These are phyloP conservation scores for Arctopsyche grandis DNA, from an alignment of 1,140 invertebrate genomes.

Conservation along the genomic window DNA sequence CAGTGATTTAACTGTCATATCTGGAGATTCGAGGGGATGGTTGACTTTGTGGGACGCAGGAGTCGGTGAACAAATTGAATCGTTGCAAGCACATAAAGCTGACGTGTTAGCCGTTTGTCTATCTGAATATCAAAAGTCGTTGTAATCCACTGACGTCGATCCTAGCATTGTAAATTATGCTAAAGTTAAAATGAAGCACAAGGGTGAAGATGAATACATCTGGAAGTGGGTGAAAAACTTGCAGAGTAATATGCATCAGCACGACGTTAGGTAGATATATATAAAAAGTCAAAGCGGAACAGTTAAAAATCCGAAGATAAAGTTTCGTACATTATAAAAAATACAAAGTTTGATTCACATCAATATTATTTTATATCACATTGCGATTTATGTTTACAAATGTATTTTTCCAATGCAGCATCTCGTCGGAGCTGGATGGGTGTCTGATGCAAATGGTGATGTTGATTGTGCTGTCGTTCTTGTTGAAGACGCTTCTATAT, in stretches of 20 bases:
- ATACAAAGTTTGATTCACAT: constrained; percentile 37
- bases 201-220: constrained; percentile 62
- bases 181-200: constrained; percentile 69
- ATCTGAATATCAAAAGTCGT: constrained; percentile 74
- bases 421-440: constrained; percentile 48
- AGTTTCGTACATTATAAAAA: constrained; percentile 39
- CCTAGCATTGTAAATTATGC: constrained; percentile 78
- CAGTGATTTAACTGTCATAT: constrained; percentile 85
- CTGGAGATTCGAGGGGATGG: constrained; percentile 88
- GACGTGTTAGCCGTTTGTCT: constrained; percentile 81
- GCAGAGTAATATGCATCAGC: constrained; percentile 80
- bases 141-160: constrained; percentile 86
- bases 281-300: constrained; percentile 56
- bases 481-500: constrained; percentile 45
- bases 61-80: constrained; percentile 79
- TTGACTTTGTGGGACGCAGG: constrained; percentile 89
- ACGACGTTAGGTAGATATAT: constrained; percentile 82
- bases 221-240: constrained; percentile 82
- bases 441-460: constrained; percentile 38
- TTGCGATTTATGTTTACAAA: background rate
- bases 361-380: background rate
- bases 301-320: constrained; percentile 42
- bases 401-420: constrained; percentile 34
- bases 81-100: constrained; percentile 79
- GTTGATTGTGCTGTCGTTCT: constrained; percentile 46